Conservation (phyloP, 2,797 vertebrate species). For the Notolabrus celidotus region DNA sequence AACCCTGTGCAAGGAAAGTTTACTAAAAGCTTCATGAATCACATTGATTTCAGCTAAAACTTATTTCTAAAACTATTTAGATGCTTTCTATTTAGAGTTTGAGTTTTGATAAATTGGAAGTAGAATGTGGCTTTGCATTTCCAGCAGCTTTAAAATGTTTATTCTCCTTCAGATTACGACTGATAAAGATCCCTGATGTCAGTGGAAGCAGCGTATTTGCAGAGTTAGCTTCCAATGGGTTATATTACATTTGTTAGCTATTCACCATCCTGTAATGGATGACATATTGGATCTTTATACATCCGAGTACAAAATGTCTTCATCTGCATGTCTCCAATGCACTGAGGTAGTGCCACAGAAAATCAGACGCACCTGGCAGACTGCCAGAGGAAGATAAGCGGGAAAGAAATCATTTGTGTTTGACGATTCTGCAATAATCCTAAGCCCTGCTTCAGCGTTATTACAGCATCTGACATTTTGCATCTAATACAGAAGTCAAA, state of each 20-base stretch:
- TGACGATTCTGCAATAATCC: conserved; percentile 70
- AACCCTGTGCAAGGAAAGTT: too few relatives aligned
- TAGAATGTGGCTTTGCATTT: not conserved
- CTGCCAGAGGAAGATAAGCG: conserved; percentile 62
- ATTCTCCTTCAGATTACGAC: not conserved
- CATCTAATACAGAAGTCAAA: conserved; percentile 74
- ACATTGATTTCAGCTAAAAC: too few relatives aligned
- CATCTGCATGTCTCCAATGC: conserved; percentile 37
- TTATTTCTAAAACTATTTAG: too few relatives aligned
- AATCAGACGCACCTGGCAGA: conserved; percentile 41
- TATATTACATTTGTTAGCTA: conserved; percentile 17
- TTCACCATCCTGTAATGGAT: conserved; percentile 29
- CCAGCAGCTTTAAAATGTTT: not conserved
- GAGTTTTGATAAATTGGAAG: not conserved
- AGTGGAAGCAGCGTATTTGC: not conserved
- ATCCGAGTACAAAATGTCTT: conserved; percentile 39
- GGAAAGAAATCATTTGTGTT: conserved; percentile 68
- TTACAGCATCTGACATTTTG: conserved; percentile 75
- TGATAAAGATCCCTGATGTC: not conserved
- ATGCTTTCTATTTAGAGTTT: too few relatives aligned
- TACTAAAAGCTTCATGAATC: too few relatives aligned
- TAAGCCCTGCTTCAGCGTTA: conserved; percentile 55
- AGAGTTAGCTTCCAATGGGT: not conserved
- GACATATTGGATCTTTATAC: conserved; percentile 35
- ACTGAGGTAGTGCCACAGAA: conserved; percentile 36